Evolutionary conservation across 2,113 vertebrate species (phyloP).

Genomic region (Ailurus styani): DNA sequence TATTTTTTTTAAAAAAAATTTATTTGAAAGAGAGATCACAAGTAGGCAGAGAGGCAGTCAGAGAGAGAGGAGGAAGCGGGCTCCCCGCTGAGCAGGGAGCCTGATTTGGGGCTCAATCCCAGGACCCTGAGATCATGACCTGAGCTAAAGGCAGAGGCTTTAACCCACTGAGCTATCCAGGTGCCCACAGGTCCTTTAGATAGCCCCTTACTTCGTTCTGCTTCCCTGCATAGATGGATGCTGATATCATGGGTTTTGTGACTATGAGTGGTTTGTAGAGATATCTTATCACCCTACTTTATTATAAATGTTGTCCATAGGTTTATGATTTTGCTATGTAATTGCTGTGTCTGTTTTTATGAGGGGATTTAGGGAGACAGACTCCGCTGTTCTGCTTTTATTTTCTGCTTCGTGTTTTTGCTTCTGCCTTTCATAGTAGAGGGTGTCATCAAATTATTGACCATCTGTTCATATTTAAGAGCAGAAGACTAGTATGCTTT

Average conservation of each 20-base stretch:
- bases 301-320: neutral
- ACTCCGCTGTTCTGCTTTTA: neutral
- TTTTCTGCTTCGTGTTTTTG: neutral
- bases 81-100: too few species aligned
- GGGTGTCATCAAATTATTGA: neutral
- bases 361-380: neutral
- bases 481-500: neutral
- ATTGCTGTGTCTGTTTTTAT: neutral
- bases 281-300: neutral
- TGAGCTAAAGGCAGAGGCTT: too few species aligned
- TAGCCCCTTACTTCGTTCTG: neutral
- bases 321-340: neutral
- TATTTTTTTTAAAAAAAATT: too few species aligned
- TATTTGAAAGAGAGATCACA: too few species aligned
- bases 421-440: neutral
- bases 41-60: too few species aligned
- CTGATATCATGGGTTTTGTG: neutral
- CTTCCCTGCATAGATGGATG: neutral
- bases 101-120: too few species aligned
- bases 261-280: neutral
- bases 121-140: too few species aligned
- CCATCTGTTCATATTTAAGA: neutral
- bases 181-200: neutral
- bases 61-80: too few species aligned
- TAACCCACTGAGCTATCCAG: too few species aligned